Base-by-base conservation (phyloP, 2,113 vertebrate genomes). In the Galemys pyrenaicus region DNA sequence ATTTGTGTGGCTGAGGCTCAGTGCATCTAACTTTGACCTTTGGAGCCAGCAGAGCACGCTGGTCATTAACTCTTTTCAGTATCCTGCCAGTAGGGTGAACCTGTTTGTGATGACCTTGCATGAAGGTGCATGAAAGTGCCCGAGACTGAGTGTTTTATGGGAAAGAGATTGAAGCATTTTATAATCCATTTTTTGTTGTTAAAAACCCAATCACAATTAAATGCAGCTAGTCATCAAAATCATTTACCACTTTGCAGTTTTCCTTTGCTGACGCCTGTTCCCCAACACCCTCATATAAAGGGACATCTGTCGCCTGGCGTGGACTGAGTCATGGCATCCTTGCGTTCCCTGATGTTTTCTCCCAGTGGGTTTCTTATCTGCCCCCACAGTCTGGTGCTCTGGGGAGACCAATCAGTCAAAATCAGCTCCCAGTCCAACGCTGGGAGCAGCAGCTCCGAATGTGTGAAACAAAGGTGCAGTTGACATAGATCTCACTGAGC, bases 391-490 rank as follows among this genome's bases (percentile, higher is more conserved):
- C 96, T 94, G 95, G 24, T 64, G 60, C 20, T 9, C 51, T 46
- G 78, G 83, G 39, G 68, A 91, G 68, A 89, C 78, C 84, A 24
- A 64, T 86, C 96, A 83, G 49, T 95, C 95, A 88, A 54, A 93
- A 30, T 6, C 9, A 4, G 82, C 81, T 77, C 62, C 70, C 4
- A 19, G 70, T 49, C 70, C 9, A 0, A 5, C 83, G 89, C 64
- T 30, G 78, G 75, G 81, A 75, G 80, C 87, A 22, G 30, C 86
- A 11, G 11, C 92, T 51, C 10, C 19, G 81, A 8, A 2, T 26
- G 20, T n/a, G 44, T 54, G 46, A 78, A 75, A 71, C 0, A 35
- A 94, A 87, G 89, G 94, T 95, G 89, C 73, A 10, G 41, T 93
- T 70, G 62, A 65, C 80, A 85, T 87, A 71, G 46, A 85, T 35